Base-by-base conservation (phyloP, 2,888 invertebrate species). In the Euzophera pinguis region DNA sequence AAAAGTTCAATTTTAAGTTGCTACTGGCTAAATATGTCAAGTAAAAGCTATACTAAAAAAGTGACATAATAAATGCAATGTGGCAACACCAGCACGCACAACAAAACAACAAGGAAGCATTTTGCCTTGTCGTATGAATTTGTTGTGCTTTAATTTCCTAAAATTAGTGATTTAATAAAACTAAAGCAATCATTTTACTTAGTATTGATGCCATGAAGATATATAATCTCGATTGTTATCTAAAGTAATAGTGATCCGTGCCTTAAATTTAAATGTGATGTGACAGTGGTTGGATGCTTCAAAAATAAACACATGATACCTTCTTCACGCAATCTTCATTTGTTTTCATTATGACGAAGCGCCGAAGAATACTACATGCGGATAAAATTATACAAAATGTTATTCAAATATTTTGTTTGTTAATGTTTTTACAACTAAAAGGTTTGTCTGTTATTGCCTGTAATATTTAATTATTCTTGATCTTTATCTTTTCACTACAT, bases 341-440 rank as follows among this genome's bases (percentile, higher is more conserved):
- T 86, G 85, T 86, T 87, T 83, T 84, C 84, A 87, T 84, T 83
- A 90, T 89, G 89, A 87, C 84, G 67, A 90, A 85, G 74, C 88
- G 89, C 68, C 83, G 88, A 64, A 84, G 90, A 72, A 89, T 89
- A 65, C 80, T 88, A 64, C 81, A 88, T 69, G 86, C 87, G 56
- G 88, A 90, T 69, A 88, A 85, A 83, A 84, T 88, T 64, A 85
- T 88, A 71, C 88, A 81, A 75, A 87, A 87, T 82, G 73, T 85
- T 69, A 65, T 82, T 60, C 70, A 84, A 62, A 77, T 87, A 58
- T 90, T 89, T 72, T 86, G 86, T 80, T 83, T 90, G 69, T 78
- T 90, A 63, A 90, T 90, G 88, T 89, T 89, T 75, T 73, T 90
- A 53, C 90, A 89, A 61, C 66, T 88, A 55, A 84, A 84, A 81